Evolutionary conservation across 37 sponge, comb jelly and placozoan species (phyloP), one percentile per base, ranked within the genome.

Genomic region (Ianthella basta): DNA sequence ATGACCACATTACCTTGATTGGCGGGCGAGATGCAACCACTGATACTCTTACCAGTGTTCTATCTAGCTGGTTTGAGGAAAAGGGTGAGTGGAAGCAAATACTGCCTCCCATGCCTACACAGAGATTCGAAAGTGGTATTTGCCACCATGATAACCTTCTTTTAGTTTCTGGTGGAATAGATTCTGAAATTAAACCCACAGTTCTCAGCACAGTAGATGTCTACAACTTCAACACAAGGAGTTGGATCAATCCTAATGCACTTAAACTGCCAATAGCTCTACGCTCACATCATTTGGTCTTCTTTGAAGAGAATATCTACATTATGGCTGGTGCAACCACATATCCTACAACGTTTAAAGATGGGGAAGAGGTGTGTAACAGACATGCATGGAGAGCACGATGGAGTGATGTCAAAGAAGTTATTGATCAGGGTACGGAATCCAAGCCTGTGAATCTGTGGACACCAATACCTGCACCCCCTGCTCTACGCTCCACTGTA

Each of bases 1-100:
- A 72, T 33, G 73, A 40, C 13, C 73, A 33, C 20, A 20, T 72
- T 29, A 72, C 73, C 23, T 37, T 72, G 73, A 37, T 72, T 32
- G 73, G 73, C 36, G 73, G 73, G 16, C 19, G 13, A 13, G 73
- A 72, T 72, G 73, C 39, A 8, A 30, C 40, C 23, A 72, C 40
- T 10, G 73, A 19, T 13, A 32, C 32, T 20, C 40, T 72, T 8
- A 72, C 73, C 41, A 37, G 36, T 37, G 14, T 20, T 20, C 32
- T 72, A 36, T 72, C 32, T 20, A 37, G 40, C 32, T 72, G 73
- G 73, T 8, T 29, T 16, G 23, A 64, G 27, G 41, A 72, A 8
- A 19, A 37, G 8, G 16, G 20, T 20, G 41, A 33, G 36, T 72
- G 73, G 73, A 37, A 29, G 73, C 13, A 72, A 15, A 37, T 29